These are phyloP conservation scores for Dicycla oo DNA, from an alignment of 2,888 invertebrate species.

Conservation along the genomic window DNA sequence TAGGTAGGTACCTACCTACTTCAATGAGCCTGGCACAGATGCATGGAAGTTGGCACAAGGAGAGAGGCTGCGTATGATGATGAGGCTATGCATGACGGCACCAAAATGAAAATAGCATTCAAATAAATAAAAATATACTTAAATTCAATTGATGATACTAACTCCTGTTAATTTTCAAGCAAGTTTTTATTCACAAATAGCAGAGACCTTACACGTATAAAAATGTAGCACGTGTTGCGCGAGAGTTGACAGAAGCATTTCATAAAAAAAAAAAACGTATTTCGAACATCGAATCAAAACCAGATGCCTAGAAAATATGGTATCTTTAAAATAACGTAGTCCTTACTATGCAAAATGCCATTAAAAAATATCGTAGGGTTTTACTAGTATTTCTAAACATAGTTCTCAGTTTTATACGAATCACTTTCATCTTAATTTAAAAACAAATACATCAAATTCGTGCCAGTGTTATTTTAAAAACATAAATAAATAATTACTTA, in stretches of 20 bases:
- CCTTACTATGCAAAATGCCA: neutral
- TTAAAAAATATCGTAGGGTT: neutral
- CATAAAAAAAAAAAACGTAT: neutral
- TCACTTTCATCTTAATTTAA: conserved; percentile 14
- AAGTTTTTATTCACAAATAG: conserved; percentile 15
- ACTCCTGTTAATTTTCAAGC: neutral
- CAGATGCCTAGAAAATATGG: neutral
- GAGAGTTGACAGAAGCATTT: conserved; percentile 3
- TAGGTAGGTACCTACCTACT: too few relatives aligned
- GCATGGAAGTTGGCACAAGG: neutral
- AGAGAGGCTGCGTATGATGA: neutral
- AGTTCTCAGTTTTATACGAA: neutral
- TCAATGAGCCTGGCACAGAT: neutral
- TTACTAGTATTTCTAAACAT: neutral
- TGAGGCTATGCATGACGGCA: neutral
- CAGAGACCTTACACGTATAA: neutral
- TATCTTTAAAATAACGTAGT: neutral
- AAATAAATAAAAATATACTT: neutral
- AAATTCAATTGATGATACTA: neutral
- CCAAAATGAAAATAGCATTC: neutral
- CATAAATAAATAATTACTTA: conserved; percentile 64
- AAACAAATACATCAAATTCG: conserved; percentile 45
- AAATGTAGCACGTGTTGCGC: conserved; percentile 19
- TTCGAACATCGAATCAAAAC: neutral
- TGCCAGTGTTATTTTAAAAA: conserved; percentile 49